phyloP scores from a whole-genome alignment of 2,797 vertebrate species.

The Nannoperca obscura region DNA sequence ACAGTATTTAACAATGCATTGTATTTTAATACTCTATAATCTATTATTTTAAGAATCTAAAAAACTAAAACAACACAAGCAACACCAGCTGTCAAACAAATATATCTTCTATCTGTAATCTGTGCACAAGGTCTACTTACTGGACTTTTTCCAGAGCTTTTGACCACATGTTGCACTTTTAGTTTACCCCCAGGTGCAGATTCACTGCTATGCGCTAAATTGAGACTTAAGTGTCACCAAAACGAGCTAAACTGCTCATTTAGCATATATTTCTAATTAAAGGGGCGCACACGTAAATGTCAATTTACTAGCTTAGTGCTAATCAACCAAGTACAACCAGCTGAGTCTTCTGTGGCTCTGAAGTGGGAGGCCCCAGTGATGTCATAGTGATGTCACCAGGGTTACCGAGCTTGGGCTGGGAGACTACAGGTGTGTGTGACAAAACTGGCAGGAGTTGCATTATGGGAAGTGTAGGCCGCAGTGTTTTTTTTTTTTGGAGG shows the following conservation, averaged over 20 bases:
- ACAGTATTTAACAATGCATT: too few species aligned
- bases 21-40: too few species aligned
- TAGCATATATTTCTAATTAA: not conserved
- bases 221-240: not conserved
- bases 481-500: not conserved
- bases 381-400: not conserved
- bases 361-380: not conserved
- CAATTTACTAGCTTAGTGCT: not conserved
- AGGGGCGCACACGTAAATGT: not conserved
- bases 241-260: not conserved
- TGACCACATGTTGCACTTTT: not conserved
- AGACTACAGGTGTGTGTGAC: not conserved
- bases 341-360: not conserved
- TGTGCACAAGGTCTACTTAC: not conserved
- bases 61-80: not conserved
- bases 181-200: not conserved
- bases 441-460: slow-evolving; percentile 2
- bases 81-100: not conserved
- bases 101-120: not conserved
- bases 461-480: not conserved
- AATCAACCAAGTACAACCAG: not conserved
- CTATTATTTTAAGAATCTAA: too few species aligned
- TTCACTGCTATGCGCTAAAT: not conserved
- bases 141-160: not conserved
- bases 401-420: not conserved